Percentiles rank a stretch among this genome's conserved stretches.
phyloP scores from a whole-genome alignment of 2,113 vertebrate species.

The Ornithorhynchus anatinus region DNA sequence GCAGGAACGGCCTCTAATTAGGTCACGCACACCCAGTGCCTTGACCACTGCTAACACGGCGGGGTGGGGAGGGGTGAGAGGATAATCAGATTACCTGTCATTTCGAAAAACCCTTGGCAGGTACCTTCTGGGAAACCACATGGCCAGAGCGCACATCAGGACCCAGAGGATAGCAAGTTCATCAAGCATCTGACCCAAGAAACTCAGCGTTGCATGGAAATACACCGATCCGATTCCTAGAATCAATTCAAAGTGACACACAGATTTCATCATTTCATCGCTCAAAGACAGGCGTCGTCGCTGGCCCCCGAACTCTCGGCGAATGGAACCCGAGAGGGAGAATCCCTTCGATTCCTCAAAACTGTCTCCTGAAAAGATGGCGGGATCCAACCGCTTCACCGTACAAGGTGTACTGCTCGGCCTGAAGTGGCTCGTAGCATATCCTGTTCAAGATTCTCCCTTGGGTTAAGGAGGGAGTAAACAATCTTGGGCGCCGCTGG shows the following conservation, averaged over 20 bases:
- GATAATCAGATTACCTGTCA: conserved; percentile 82
- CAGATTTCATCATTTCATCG: neutral
- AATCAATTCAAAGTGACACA: conserved; percentile 34
- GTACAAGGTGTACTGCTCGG: neutral
- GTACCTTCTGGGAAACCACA: conserved; percentile 98
- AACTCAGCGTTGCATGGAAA: conserved; percentile 97
- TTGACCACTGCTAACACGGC: too few species aligned
- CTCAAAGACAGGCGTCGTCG: neutral
- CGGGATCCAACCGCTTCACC: neutral
- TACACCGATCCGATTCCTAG: conserved; percentile 96
- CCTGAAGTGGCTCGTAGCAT: neutral
- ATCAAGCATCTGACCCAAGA: conserved; percentile 97
- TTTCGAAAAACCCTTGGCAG: conserved; percentile 91
- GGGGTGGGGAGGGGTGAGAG: neutral
- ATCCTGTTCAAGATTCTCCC: neutral
- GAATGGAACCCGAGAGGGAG: conserved; percentile 5
- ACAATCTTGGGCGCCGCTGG: neutral
- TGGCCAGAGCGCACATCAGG: conserved; percentile 94
- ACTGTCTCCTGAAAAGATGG: too few species aligned
- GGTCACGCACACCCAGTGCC: too few species aligned
- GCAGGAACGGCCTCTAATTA: neutral
- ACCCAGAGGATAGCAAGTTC: conserved; percentile 97
- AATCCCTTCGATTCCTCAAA: neutral
- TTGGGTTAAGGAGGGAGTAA: neutral
- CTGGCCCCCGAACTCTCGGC: neutral